phyloP scores from a whole-genome alignment of 2,797 vertebrate genomes.

The Cossypha heuglini region DNA sequence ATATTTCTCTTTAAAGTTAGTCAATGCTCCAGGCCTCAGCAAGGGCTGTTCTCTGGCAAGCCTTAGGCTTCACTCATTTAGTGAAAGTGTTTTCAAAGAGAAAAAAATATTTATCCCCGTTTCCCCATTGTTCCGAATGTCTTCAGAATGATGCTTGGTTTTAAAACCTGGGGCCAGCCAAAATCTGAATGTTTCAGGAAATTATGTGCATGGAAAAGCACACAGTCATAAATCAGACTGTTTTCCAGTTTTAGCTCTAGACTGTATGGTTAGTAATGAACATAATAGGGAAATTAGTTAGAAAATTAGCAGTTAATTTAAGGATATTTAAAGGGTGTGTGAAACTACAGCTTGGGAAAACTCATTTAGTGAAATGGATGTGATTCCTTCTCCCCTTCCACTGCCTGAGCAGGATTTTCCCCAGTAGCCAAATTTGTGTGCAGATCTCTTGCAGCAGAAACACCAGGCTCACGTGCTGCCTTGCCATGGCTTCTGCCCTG shows the following conservation, averaged over 20 bases:
- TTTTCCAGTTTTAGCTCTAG: conserved; percentile 37
- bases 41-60: neutral
- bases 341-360: conserved; percentile 40
- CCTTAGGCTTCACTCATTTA: neutral
- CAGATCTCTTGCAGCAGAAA: neutral
- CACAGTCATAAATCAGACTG: conserved; percentile 39
- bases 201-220: conserved; percentile 50
- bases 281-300: conserved; percentile 57
- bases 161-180: conserved; percentile 29
- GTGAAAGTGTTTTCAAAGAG: neutral
- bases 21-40: neutral
- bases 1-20: neutral
- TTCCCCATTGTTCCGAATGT: conserved; percentile 14
- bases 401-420: neutral
- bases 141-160: conserved; percentile 4
- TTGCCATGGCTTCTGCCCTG: neutral
- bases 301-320: conserved; percentile 62
- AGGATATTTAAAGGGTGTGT: conserved; percentile 38
- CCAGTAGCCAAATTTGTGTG: neutral
- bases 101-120: neutral
- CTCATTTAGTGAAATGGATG: neutral
- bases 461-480: rapidly evolving
- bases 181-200: conserved; percentile 52
- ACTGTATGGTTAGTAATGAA: conserved; percentile 39
- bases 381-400: neutral